These are phyloP conservation scores for Semotilus atromaculatus DNA, from an alignment of 2,797 vertebrate species.

Conservation along the genomic window DNA sequence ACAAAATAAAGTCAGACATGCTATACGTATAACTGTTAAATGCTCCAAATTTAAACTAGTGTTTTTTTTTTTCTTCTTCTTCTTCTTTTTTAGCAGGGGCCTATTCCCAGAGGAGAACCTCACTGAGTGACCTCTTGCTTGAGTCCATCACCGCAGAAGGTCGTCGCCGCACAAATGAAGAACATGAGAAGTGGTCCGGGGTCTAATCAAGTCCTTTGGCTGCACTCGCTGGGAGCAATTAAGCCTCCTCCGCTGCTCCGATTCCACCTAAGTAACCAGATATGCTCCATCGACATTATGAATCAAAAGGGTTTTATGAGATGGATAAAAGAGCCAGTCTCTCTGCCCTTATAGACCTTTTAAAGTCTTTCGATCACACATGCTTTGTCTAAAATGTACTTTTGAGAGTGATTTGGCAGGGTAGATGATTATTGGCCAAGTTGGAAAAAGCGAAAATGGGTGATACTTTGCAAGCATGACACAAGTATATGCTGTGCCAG, in stretches of 20 bases:
- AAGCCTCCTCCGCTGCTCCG: constrained; percentile 73
- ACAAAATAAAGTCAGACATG: neutral
- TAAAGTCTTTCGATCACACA: constrained; percentile 17
- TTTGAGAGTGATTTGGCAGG: constrained; percentile 20
- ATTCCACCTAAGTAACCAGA: constrained; percentile 77
- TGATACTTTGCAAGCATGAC: constrained; percentile 48
- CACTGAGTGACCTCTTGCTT: constrained; percentile 59
- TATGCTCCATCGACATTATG: constrained; percentile 78
- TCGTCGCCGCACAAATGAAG: constrained; percentile 82
- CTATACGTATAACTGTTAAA: constrained; percentile 31
- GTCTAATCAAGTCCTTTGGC: constrained; percentile 82
- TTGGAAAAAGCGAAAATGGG: constrained; percentile 64
- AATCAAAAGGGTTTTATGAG: constrained; percentile 80
- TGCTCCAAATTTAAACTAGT: constrained; percentile 13
- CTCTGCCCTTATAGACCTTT: constrained; percentile 60
- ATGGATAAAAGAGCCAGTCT: constrained; percentile 75
- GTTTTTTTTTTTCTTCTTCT: neutral
- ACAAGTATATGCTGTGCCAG: constrained; percentile 56
- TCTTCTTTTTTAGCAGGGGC: constrained; percentile 60
- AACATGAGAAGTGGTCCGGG: constrained; percentile 83
- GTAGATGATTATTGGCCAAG: constrained; percentile 62
- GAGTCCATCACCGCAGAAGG: constrained; percentile 79
- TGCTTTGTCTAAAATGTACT: constrained; percentile 36
- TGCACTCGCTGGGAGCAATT: constrained; percentile 82
- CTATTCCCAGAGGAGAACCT: constrained; percentile 74